Evolutionary conservation across 2,797 vertebrate species (phyloP).

Genomic region (Pipistrellus kuhlii): DNA sequence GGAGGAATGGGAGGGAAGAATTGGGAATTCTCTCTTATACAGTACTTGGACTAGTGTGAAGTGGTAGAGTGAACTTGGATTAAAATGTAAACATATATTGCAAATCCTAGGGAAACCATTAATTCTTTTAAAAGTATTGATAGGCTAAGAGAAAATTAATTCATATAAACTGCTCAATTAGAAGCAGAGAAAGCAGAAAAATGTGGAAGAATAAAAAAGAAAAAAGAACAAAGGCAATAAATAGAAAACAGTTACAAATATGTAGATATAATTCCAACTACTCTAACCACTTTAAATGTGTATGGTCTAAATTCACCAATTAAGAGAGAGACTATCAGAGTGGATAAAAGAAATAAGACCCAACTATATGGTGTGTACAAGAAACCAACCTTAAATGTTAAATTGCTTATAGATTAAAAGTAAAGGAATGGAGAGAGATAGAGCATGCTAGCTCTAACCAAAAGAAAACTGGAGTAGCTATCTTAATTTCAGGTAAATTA

Average conservation of each 20-base stretch:
- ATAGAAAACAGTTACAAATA: background rate
- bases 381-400: background rate
- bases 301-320: slow-evolving; percentile 11
- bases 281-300: background rate
- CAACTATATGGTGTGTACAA: background rate
- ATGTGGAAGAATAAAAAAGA: background rate
- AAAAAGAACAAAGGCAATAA: background rate
- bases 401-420: background rate
- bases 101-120: background rate
- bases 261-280: background rate
- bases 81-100: background rate
- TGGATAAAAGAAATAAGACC: slow-evolving; percentile 8
- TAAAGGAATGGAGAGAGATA: background rate
- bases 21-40: background rate
- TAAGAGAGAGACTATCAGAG: background rate
- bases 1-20: background rate
- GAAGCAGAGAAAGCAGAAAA: slow-evolving; percentile 20
- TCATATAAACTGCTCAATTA: background rate
- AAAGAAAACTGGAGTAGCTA: background rate
- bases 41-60: background rate
- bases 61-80: background rate
- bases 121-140: slow-evolving; percentile 29
- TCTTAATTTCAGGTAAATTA: background rate
- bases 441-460: background rate
- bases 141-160: background rate